Conservation (phyloP, 2,797 vertebrate genomes). For the Prunella strophiata region DNA sequence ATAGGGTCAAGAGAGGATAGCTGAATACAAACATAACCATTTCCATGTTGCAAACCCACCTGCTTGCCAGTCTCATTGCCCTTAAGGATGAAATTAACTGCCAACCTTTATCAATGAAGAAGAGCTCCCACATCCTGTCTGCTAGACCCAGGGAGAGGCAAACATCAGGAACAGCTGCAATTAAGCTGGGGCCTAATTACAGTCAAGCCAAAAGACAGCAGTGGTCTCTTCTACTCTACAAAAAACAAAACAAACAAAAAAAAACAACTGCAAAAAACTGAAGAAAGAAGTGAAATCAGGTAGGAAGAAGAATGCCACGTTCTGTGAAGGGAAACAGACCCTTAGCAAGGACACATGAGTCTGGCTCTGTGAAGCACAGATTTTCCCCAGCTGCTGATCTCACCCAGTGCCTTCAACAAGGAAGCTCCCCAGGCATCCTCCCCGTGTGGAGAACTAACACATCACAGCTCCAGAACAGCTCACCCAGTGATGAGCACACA, state of each 20-base stretch:
- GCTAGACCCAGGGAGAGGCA: not conserved
- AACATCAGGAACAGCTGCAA: not conserved
- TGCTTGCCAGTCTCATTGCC: not conserved
- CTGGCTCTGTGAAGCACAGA: not conserved
- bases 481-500: not conserved
- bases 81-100: not conserved
- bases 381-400: not conserved
- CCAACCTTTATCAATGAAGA: not conserved
- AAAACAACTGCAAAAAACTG: not conserved
- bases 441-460: not conserved
- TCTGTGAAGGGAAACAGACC: not conserved
- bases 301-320: not conserved
- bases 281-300: not conserved
- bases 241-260: not conserved
- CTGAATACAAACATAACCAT: not conserved
- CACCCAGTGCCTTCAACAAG: not conserved
- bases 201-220: not conserved
- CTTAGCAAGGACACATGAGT: not conserved
- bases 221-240: not conserved
- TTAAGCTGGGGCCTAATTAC: not conserved
- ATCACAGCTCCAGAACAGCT: not conserved
- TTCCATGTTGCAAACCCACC: not conserved
- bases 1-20: not conserved
- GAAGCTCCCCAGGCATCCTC: not conserved
- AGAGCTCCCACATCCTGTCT: not conserved